Conservation (phyloP, 1,140 invertebrate genomes). For the Agrilus planipennis region DNA sequence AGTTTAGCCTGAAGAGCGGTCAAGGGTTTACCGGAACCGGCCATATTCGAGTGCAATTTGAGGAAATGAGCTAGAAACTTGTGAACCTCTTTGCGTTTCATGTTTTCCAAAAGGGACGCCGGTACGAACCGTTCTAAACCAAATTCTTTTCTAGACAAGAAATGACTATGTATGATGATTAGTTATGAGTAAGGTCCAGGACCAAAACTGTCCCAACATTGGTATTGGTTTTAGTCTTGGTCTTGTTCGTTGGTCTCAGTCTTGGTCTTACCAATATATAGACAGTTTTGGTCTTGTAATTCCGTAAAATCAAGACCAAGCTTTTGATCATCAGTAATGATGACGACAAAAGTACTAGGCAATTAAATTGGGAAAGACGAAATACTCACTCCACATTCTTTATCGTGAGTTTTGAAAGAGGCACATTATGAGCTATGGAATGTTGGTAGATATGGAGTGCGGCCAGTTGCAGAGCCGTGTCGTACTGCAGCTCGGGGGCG, state of each 20-base stretch:
- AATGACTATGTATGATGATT: no score
- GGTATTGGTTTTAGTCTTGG: no score
- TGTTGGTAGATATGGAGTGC: conserved; percentile 87
- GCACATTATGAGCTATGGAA: conserved; percentile 62
- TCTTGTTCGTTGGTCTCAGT: no score
- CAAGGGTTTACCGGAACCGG: conserved; percentile 67
- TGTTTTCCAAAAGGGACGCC: conserved; percentile 66
- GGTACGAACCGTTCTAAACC: conserved; percentile 83
- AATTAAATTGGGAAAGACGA: no score
- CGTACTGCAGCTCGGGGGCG: conserved; percentile 78
- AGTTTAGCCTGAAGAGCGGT: conserved; percentile 72
- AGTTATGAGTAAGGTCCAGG: no score
- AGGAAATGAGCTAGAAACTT: conserved; percentile 76
- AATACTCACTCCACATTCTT: conserved; percentile 76
- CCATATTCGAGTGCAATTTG: conserved; percentile 73
- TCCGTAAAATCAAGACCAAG: no score
- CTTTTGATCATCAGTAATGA: no score
- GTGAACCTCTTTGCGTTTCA: conserved; percentile 82
- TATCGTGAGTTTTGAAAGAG: conserved; percentile 64
- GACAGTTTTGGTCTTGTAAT: no score
- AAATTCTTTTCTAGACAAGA: conserved; percentile 64
- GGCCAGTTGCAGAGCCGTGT: conserved; percentile 70
- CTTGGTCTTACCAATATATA: no score
- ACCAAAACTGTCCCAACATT: no score
- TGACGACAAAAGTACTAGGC: no score